Base-by-base conservation (phyloP, 2,888 invertebrate genomes). In the Sisyra terminalis region DNA sequence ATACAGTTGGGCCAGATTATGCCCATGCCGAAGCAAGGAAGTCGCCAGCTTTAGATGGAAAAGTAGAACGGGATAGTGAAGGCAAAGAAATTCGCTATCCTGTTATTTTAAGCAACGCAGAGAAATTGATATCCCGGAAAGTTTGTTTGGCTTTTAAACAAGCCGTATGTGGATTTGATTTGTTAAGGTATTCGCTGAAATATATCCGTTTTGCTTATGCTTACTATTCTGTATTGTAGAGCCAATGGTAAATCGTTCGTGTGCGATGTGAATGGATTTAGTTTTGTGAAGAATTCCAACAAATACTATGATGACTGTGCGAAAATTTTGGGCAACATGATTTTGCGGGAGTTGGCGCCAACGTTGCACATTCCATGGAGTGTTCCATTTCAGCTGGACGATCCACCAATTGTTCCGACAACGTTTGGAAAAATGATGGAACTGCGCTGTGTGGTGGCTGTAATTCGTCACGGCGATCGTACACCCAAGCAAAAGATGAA, bases 401-500 rank as follows among this genome's bases (percentile, higher is more conserved):
- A 98, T 67, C 96, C 97, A 0, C 97, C 98, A 1, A 90, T 98
- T 48, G 97, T 98, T 39, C 96, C 97, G 1, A 98, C 98, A 0
- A 97, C 97, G 1, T 93, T 93, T 58, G 97, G 97, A 11, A 96
- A 96, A 69, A 93, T 97, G 90, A 80, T 81, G 80, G 80, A 81
- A 52, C 57, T 81, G 47, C 70, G 98, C 24, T 97, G 97, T 61
- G 97, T 98, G 3, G 92, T 96, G 32, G 98, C 89, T 16, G 89
- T 98, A 5, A 97, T 98, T 46, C 67, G 98, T 45, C 98, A 98
- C 57, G 98, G 98, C 0, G 98, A 99, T 63, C 70, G 98, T 50
- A 99, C 98, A 10, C 98, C 98, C 0, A 99, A 99, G 60, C 98
- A 99, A 67, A 99, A 99, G 67, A 98, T 99, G 97, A 99, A 99